Conservation (phyloP, 2,113 vertebrate genomes). For the Lasiurus borealis region DNA sequence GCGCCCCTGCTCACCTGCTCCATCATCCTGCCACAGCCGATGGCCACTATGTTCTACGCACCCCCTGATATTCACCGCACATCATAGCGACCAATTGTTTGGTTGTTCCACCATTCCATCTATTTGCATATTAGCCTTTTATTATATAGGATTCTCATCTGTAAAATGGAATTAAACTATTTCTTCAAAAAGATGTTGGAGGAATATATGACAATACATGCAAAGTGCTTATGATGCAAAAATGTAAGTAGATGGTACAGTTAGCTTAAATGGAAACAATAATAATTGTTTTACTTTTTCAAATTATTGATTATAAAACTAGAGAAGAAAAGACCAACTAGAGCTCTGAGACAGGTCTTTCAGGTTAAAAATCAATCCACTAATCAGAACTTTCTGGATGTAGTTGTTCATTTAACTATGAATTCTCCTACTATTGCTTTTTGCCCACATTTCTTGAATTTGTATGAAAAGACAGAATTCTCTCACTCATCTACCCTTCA, state of each 20-base stretch:
- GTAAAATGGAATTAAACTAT: not conserved
- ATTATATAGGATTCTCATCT: not conserved
- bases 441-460: not conserved
- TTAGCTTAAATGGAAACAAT: slow-evolving; percentile 13
- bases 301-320: not conserved
- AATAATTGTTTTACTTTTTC: not conserved
- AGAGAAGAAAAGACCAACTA: not conserved
- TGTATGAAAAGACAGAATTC: not conserved
- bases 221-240: not conserved
- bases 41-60: rapidly evolving
- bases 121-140: no score
- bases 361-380: not conserved
- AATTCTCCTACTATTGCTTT: not conserved
- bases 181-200: slow-evolving; percentile 32
- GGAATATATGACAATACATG: not conserved
- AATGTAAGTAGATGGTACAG: not conserved
- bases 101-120: no score
- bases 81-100: no score
- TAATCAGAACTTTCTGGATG: not conserved
- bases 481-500: not conserved
- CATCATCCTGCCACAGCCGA: no score
- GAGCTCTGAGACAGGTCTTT: not conserved
- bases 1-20: no score
- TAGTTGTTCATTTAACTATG: not conserved
- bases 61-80: no score